Evolutionary conservation across 2,888 invertebrate species (phyloP), one percentile per base, ranked within the genome.

Genomic region (Nephrotoma guestfalica): DNA sequence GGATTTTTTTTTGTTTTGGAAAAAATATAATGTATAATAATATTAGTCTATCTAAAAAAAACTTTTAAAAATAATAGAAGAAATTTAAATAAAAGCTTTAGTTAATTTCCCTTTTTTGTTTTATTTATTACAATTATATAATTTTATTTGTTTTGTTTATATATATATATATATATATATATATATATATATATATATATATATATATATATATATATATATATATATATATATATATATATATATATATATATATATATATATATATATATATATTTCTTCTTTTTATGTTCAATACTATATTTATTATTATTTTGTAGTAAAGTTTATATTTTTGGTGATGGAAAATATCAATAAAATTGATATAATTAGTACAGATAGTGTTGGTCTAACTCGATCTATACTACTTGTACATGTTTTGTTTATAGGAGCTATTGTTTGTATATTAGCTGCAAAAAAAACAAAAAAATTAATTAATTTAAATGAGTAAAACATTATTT

Each of bases 201-300:
- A 86, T 41, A 41, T 86, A 57, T 15, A 83, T 86, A 86, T 86
- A 41, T 86, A 86, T 86, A 40, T 86, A 86, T 83, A 85, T 86
- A 86, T 86, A 41, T 45, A 43, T 85, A 83, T 41, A 83, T 41
- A 18, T 86, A n/a, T n/a, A n/a, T 45, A 45, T 51, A 51, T 30
- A 11, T 43, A 86, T 47, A 41, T 47, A 86, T 40, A 41, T 40
- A 41, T 85, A 47, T 47, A 86, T 86, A 11, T 83, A 42, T 41
- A 86, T 18, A 71, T 71, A 15, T 47, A n/a, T 30, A 47, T 57
- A 57, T 41, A 71, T 15, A 42, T 86, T 42, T 11, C 7, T 13
- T 18, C 47, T 41, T 83, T n/a, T 83, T 83, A 41, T 83, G 2
- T 15, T 41, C 41, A 41, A 41, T 41, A 41, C 41, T 83, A 40